Evolutionary conservation across 2,113 vertebrate genomes (phyloP), one percentile per base, ranked within the genome.

Genomic region (Rhinogobius similis): DNA sequence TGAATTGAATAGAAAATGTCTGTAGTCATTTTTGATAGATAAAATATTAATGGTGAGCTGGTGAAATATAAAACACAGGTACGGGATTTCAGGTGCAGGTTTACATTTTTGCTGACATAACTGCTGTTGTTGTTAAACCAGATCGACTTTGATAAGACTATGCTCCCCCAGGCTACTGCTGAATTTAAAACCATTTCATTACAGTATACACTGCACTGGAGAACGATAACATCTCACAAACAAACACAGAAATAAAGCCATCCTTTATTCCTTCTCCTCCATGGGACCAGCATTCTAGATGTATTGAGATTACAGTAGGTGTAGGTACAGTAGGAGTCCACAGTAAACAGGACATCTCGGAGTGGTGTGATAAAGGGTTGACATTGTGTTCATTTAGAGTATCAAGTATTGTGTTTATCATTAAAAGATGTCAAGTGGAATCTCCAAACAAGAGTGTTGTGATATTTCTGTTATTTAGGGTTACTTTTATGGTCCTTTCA

Each of bases 101-200:
- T 84, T 75, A 79, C 63, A 72, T 23, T 69, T 69, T 44, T 38
- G 12, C 64, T 29, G 56, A 76, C 70, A 75, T 61, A 73, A 53
- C 70, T 69, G 65, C 53, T 73, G n/a, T 16, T 58, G 36, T 78
- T 63, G 61, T 43, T 63, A 63, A 16, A 63, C n/a, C 38, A 43
- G 38, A 63, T 24, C 2, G 32, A 43, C 62, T 43, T 13, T 27
- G 78, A 84, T 86, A 75, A 83, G 70, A 62, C 32, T 43, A 26
- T 63, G 58, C 61, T 56, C 70, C 68, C 56, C 58, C 41, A 11
- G 24, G 52, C 53, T 69, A 69, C 63, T 23, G 36, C 26, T 56
- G 50, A 65, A 73, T 67, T 69, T 36, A 72, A 80, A 67, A 58
- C 23, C 74, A 62, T 78, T 77, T 71, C 63, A 71, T 73, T 68